These are phyloP conservation scores for Leucopternis melanops DNA, from an alignment of 2,113 vertebrate genomes.

Conservation along the genomic window DNA sequence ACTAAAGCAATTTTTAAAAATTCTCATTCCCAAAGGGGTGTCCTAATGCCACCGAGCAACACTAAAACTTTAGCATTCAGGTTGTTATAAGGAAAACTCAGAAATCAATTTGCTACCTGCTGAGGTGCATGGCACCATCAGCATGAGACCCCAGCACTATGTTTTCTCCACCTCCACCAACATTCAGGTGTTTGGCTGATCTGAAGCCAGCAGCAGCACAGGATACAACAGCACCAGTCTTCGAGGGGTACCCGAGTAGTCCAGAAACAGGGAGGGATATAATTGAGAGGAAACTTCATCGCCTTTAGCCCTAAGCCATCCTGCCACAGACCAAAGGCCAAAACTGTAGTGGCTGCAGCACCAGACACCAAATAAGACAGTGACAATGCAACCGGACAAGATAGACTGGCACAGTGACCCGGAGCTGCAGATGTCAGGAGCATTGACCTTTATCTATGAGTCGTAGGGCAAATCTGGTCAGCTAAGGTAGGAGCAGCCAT, in stretches of 20 bases:
- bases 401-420: neutral
- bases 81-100: neutral
- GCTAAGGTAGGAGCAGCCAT: neutral
- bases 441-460: neutral
- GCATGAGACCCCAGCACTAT: neutral
- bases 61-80: neutral
- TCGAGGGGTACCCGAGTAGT: neutral
- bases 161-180: neutral
- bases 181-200: neutral
- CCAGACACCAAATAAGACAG: neutral
- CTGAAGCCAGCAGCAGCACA: neutral
- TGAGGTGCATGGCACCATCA: neutral
- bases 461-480: neutral
- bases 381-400: neutral
- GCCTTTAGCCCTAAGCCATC: neutral
- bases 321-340: neutral
- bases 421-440: fast-evolving
- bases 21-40: neutral
- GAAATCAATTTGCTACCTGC: neutral
- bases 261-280: neutral
- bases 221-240: neutral
- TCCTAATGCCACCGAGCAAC: neutral
- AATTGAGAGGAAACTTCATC: neutral
- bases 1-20: neutral
- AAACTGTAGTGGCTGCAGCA: neutral